phyloP scores from a whole-genome alignment of 1,140 invertebrate species.

The Zaprionus gabonicus region DNA sequence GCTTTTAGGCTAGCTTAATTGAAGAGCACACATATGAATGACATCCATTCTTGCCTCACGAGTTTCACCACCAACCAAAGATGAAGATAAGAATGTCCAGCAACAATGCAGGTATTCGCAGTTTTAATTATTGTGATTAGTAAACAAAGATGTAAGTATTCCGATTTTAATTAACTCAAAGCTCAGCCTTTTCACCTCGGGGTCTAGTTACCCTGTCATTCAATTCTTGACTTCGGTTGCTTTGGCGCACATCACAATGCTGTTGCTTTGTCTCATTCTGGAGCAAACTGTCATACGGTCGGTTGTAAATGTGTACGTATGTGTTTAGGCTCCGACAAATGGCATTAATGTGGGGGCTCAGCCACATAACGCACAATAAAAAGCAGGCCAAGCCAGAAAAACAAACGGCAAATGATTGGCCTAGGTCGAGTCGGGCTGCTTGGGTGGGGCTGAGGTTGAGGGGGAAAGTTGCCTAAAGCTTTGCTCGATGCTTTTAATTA shows the following conservation, averaged over 20 bases:
- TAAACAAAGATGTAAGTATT: background rate
- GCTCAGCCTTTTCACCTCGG: background rate
- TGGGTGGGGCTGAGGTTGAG: background rate
- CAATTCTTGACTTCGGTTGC: background rate
- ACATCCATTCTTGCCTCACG: no score
- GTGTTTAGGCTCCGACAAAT: slow-evolving; percentile 42
- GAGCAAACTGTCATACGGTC: background rate
- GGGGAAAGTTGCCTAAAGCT: slow-evolving; percentile 69
- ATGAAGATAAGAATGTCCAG: background rate
- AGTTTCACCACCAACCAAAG: background rate
- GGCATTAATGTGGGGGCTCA: slow-evolving; percentile 35
- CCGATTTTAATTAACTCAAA: background rate
- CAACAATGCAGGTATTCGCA: background rate
- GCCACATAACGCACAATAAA: slow-evolving; percentile 24
- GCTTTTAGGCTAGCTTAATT: background rate
- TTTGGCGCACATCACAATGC: background rate
- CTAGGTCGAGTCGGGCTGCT: background rate
- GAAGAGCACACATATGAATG: background rate
- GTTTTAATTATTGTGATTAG: background rate
- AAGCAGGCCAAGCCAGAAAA: slow-evolving; percentile 32
- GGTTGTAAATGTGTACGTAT: slow-evolving; percentile 28
- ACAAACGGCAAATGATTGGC: slow-evolving; percentile 40
- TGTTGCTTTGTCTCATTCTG: background rate
- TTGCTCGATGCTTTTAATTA: slow-evolving; percentile 73
- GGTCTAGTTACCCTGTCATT: background rate